These are phyloP conservation scores for Globia sparganii DNA, from an alignment of 2,888 invertebrate species.

Conservation along the genomic window DNA sequence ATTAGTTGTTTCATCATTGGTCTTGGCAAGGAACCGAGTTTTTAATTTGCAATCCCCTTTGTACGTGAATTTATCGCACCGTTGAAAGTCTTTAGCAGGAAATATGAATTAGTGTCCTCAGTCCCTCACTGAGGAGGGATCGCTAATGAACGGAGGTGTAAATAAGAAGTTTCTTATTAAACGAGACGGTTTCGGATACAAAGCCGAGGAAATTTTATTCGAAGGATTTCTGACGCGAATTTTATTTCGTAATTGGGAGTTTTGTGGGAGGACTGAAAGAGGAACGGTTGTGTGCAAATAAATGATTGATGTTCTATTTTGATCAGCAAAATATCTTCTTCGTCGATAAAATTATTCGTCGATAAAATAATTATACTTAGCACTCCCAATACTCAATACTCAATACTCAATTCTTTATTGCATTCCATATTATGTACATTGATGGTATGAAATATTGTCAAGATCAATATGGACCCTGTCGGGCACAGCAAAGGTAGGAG, in stretches of 20 bases:
- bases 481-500: too few relatives aligned
- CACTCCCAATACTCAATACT: too few relatives aligned
- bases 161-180: constrained; percentile 70
- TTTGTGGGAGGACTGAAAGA: not conserved
- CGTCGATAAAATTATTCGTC: too few relatives aligned
- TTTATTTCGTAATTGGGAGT: constrained; percentile 44
- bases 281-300: constrained; percentile 5
- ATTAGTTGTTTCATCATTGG: constrained; percentile 76
- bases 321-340: not conserved
- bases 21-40: constrained; percentile 81
- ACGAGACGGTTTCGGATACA: constrained; percentile 60
- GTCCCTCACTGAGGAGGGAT: constrained; percentile 76
- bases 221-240: constrained; percentile 29
- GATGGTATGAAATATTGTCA: too few relatives aligned
- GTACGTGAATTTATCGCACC: constrained; percentile 84
- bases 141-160: constrained; percentile 77
- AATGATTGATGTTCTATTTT: not conserved
- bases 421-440: too few relatives aligned
- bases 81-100: constrained; percentile 82
- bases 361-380: too few relatives aligned
- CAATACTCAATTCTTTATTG: too few relatives aligned
- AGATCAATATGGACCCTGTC: too few relatives aligned
- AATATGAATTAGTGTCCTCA: constrained; percentile 87
- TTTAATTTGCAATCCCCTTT: constrained; percentile 87
- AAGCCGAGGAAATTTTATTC: constrained; percentile 56